Evolutionary conservation across 2,797 vertebrate genomes (phyloP).

Genomic region (Acipenser ruthenus): DNA sequence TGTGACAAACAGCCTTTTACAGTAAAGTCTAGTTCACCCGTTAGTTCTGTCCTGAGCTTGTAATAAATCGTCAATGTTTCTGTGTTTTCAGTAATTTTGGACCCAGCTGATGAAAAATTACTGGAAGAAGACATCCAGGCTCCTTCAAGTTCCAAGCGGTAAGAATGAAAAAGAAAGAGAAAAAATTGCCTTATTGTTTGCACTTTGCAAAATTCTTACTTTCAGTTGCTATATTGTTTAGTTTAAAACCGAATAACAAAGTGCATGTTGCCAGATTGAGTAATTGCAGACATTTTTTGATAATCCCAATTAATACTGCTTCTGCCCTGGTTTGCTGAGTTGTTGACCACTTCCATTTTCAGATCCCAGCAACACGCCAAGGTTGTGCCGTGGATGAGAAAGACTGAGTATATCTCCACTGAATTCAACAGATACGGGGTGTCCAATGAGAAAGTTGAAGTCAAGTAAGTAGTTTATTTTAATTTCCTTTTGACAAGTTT

Average conservation of each 20-base stretch:
- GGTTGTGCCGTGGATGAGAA: conserved; percentile 94
- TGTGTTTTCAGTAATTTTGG: conserved; percentile 63
- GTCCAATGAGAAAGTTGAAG: conserved; percentile 92
- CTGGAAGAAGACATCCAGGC: conserved; percentile 91
- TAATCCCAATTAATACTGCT: too few species aligned
- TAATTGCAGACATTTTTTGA: too few species aligned
- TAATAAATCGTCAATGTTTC: background rate
- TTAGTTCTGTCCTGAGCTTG: background rate
- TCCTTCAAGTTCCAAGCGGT: conserved; percentile 89
- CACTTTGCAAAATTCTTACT: background rate
- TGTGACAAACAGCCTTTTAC: too few species aligned
- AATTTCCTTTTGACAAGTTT: background rate
- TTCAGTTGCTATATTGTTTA: background rate
- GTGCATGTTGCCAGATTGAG: too few species aligned
- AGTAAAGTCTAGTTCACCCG: too few species aligned
- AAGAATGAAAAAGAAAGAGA: background rate
- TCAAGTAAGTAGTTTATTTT: conserved; percentile 72
- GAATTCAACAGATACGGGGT: conserved; percentile 92
- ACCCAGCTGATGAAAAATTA: conserved; percentile 87
- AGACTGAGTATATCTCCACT: conserved; percentile 92
- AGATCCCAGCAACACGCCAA: conserved; percentile 93
- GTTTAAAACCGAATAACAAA: too few species aligned
- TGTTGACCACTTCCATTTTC: background rate
- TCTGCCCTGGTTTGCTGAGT: too few species aligned
- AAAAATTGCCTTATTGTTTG: background rate